These are phyloP conservation scores for Microctenopoma steveboyesi DNA, from an alignment of 2,797 vertebrate genomes.

Conservation along the genomic window DNA sequence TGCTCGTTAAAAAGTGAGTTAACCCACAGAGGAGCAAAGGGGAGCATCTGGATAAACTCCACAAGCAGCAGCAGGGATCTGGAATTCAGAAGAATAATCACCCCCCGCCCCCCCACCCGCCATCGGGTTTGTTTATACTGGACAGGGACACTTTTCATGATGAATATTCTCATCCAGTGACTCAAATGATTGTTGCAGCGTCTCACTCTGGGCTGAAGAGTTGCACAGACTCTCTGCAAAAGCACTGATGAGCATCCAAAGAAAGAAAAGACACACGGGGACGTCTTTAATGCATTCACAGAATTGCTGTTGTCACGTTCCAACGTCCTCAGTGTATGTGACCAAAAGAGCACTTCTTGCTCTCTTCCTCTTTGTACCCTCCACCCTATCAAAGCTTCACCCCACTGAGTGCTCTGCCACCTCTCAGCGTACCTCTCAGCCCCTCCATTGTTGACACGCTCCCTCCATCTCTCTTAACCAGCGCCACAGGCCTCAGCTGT, in stretches of 20 bases:
- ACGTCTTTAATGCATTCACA: background rate
- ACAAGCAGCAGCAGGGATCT: constrained; percentile 40
- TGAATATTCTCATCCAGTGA: background rate
- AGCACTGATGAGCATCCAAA: background rate
- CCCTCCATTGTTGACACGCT: constrained; percentile 49
- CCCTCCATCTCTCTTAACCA: constrained; percentile 36
- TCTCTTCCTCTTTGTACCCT: constrained; percentile 6
- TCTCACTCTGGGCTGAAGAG: background rate
- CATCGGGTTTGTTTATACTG: no score
- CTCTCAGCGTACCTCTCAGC: constrained; percentile 32
- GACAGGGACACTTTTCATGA: no score
- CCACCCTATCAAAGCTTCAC: constrained; percentile 4
- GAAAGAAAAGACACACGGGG: background rate
- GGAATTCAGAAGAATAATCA: constrained; percentile 15
- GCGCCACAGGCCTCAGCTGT: constrained; percentile 69
- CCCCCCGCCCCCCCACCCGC: background rate
- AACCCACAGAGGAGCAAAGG: constrained; percentile 45
- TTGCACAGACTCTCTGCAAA: background rate
- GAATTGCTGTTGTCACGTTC: background rate
- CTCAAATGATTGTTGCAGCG: background rate
- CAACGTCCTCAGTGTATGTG: background rate
- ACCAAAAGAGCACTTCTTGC: no score
- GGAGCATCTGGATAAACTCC: constrained; percentile 61
- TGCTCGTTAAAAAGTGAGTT: constrained; percentile 68
- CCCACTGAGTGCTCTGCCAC: constrained; percentile 21